Percentiles rank a stretch among this genome's conserved stretches.
phyloP scores from a whole-genome alignment of 2,797 vertebrate species.

The Luscinia megarhynchos region DNA sequence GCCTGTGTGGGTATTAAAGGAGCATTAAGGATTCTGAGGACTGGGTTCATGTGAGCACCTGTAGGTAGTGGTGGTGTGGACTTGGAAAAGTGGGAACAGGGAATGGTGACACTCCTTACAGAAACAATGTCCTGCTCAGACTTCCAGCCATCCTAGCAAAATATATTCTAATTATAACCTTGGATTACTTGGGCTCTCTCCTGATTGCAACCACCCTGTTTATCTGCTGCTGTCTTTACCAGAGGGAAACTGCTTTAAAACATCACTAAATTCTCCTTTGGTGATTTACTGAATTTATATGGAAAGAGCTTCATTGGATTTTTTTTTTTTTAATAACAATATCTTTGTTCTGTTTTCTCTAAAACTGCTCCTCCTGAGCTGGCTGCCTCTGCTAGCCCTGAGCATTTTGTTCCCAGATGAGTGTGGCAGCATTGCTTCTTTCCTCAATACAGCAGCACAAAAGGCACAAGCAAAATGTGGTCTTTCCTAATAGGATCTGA shows the following conservation, averaged over 20 bases:
- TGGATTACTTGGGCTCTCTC: not conserved
- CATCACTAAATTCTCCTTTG: not conserved
- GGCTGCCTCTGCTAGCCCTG: not conserved
- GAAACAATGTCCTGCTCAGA: not conserved
- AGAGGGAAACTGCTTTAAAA: not conserved
- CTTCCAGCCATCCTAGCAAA: not conserved
- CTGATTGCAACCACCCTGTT: not conserved
- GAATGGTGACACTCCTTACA: not conserved
- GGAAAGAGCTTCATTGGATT: fast-evolving
- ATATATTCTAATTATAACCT: not conserved
- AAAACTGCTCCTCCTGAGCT: not conserved
- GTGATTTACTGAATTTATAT: not conserved
- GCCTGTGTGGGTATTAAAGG: not conserved
- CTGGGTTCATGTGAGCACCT: not conserved
- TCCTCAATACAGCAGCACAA: not conserved
- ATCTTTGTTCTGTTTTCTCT: not conserved
- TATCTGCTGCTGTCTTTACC: not conserved
- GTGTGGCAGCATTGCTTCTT: not conserved
- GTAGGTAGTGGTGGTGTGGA: not conserved
- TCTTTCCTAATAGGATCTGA: not conserved
- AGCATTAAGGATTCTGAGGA: not conserved
- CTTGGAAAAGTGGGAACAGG: not conserved
- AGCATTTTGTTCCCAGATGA: not conserved
- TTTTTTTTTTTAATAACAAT: not conserved
- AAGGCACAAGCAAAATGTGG: not conserved